phyloP scores from a whole-genome alignment of 92 coral and sea anemone species.

The Zoanthus solanderi region DNA sequence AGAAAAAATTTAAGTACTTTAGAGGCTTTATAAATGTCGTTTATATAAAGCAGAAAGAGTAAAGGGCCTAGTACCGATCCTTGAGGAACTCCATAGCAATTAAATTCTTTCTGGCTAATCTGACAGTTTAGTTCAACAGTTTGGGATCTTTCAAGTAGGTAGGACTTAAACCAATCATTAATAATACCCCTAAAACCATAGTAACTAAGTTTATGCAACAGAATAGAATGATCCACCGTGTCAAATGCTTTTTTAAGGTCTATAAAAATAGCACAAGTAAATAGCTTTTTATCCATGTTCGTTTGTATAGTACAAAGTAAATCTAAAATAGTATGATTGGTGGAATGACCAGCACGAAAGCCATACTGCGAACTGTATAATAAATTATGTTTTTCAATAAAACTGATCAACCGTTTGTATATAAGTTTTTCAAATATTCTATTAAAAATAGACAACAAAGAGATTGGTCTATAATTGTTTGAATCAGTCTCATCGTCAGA shows the following conservation, averaged over 20 bases:
- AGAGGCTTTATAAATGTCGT: background rate
- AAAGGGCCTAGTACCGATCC: background rate
- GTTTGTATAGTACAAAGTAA: background rate
- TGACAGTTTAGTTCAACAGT: too few relatives aligned
- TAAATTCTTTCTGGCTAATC: too few relatives aligned
- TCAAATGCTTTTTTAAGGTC: too few relatives aligned
- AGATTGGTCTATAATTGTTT: background rate
- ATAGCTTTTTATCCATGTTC: background rate
- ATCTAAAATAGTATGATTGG: constrained; percentile 27
- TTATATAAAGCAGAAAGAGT: background rate
- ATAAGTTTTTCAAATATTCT: constrained; percentile 36
- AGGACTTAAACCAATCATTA: too few relatives aligned
- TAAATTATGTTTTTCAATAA: constrained; percentile 37
- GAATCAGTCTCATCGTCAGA: too few relatives aligned
- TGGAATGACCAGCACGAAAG: constrained; percentile 35
- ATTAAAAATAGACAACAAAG: background rate
- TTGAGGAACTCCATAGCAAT: too few relatives aligned
- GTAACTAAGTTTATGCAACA: background rate
- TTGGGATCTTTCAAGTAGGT: too few relatives aligned
- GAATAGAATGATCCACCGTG: background rate
- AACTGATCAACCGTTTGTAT: constrained; percentile 30
- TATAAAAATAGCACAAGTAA: background rate
- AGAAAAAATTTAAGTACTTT: background rate
- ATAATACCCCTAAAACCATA: too few relatives aligned
- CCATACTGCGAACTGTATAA: constrained; percentile 56